Evolutionary conservation across 2,113 vertebrate genomes (phyloP), one percentile per base, ranked within the genome.

Genomic region (Ameiurus melas): DNA sequence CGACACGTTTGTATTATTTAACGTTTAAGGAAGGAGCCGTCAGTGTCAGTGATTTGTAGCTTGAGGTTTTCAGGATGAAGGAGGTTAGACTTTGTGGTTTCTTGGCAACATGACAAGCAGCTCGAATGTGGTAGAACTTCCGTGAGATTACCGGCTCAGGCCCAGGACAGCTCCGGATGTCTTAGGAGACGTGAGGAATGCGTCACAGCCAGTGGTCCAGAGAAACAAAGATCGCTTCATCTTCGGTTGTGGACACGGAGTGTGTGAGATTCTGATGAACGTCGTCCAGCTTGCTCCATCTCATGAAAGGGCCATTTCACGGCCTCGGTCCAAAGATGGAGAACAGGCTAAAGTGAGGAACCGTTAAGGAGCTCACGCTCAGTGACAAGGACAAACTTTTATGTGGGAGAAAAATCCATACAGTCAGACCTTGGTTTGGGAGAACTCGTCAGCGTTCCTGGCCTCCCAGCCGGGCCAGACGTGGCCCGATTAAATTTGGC

Each of bases 401-500:
- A 82, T 91, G 80, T 87, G 58, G 86, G 51, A 55, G 89, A 62
- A 93, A 92, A 93, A 93, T 93, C 92, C 90, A 93, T 93, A 93
- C 90, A 85, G 86, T 88, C 88, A 84, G 91, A 86, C 90, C 90
- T 93, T 78, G 25, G 82, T 85, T 84, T 19, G 78, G 90, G 85
- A 75, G 51, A 58, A 79, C 39, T 39, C 62, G n/a, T 79, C 85
- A 86, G 36, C 80, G 87, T 90, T 89, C 62, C 53, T 77, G 85
- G 90, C 78, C 89, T 90, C 91, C 88, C 86, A 87, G 78, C 36
- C 33, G 86, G 79, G 85, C 83, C 89, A 86, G 82, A 78, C 47
- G 25, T 91, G 4, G 70, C 86, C 86, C 91, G 92, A 94, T 93
- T 94, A 93, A 90, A 93, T 94, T 95, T 92, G 84, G 89, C 89